Percentiles rank a stretch among this genome's conserved stretches.
Conservation (phyloP, 2,888 invertebrate species). For the Parnassius smintheus region DNA sequence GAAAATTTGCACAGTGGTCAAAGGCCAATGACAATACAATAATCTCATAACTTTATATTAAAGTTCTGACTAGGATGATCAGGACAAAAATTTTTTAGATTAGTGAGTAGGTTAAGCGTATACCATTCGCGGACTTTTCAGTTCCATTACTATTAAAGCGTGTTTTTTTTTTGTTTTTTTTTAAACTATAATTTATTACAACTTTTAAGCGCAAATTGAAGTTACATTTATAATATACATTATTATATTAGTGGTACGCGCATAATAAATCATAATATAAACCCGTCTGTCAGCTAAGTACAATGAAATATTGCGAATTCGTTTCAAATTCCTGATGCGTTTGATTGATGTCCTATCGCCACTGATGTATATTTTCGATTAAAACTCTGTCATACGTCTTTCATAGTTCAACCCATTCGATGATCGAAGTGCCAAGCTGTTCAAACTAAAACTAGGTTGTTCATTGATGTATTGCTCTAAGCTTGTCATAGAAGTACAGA, state of each 20-base stretch:
- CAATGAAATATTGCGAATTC: conserved; percentile 6
- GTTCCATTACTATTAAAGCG: too few species aligned
- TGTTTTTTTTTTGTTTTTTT: too few species aligned
- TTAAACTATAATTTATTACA: too few species aligned
- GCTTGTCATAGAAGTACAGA: background rate
- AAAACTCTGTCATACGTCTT: conserved; percentile 22
- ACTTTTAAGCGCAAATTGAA: too few species aligned
- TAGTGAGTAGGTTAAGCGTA: too few species aligned
- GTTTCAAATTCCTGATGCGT: conserved; percentile 12
- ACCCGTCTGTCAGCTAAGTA: conserved; percentile 10
- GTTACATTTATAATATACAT: background rate
- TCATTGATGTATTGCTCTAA: conserved; percentile 1
- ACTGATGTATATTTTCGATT: conserved; percentile 18
- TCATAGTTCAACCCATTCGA: conserved; percentile 8
- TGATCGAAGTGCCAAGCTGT: background rate
- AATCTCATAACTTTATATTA: too few species aligned
- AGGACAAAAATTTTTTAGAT: too few species aligned
- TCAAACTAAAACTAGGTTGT: conserved; percentile 1
- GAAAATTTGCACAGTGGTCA: too few species aligned
- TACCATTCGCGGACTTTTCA: too few species aligned
- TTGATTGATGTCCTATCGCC: conserved; percentile 24
- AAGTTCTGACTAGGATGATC: too few species aligned
- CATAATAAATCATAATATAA: conserved; percentile 7
- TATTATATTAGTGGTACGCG: background rate
- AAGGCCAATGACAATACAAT: too few species aligned